Conservation (phyloP, 1,140 invertebrate species). For the Drepana arcuata region DNA sequence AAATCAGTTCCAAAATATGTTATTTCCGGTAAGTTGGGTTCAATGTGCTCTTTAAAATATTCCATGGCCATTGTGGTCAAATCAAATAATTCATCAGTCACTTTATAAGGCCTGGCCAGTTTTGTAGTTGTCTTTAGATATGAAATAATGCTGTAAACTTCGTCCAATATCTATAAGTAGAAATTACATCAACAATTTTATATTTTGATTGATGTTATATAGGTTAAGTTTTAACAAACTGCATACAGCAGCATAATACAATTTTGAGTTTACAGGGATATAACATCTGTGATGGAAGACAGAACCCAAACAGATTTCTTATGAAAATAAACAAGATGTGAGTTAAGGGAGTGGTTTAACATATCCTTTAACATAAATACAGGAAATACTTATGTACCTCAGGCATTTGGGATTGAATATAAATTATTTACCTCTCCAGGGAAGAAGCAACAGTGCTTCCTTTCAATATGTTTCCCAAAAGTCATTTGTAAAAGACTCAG, state of each 20-base stretch:
- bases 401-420: too few species aligned
- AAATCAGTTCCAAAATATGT: conserved; percentile 89
- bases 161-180: conserved; percentile 74
- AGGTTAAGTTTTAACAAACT: too few species aligned
- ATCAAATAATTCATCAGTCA: conserved; percentile 93
- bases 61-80: conserved; percentile 94
- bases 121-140: conserved; percentile 88
- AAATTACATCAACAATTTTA: conserved; percentile 3
- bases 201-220: too few species aligned
- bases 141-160: conserved; percentile 85
- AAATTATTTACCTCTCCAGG: conserved; percentile 82
- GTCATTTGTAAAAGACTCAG: conserved; percentile 90
- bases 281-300: too few species aligned
- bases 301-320: too few species aligned
- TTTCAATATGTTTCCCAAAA: conserved; percentile 92
- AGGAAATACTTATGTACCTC: too few species aligned
- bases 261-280: too few species aligned
- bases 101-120: conserved; percentile 86
- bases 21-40: conserved; percentile 88
- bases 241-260: too few species aligned
- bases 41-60: conserved; percentile 92
- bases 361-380: too few species aligned
- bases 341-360: too few species aligned
- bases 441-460: conserved; percentile 92
- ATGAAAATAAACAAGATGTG: too few species aligned